Conservation (phyloP, 1,140 invertebrate genomes). For the Archivesica marissinica region DNA sequence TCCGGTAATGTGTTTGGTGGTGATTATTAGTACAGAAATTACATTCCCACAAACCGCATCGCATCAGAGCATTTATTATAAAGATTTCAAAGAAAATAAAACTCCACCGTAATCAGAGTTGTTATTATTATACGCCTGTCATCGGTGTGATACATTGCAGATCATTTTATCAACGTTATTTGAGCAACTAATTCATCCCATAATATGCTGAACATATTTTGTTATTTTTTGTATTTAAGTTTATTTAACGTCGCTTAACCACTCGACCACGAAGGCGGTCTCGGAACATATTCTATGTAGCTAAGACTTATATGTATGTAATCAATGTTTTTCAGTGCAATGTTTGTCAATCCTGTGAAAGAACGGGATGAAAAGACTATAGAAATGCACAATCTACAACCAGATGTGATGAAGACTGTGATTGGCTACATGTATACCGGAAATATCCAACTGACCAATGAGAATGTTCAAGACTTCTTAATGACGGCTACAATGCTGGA, state of each 20-base stretch:
- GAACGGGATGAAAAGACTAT: slow-evolving; percentile 68
- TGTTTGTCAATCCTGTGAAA: slow-evolving; percentile 75
- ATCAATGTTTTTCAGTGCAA: slow-evolving; percentile 74
- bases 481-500: slow-evolving; percentile 76
- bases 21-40: background rate
- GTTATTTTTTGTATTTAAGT: no score
- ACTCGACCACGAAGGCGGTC: no score
- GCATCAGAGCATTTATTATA: background rate
- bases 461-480: slow-evolving; percentile 76
- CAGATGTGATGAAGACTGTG: slow-evolving; percentile 61
- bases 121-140: no score
- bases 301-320: background rate
- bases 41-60: background rate
- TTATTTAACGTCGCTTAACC: no score
- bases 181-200: no score
- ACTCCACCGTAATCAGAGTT: background rate
- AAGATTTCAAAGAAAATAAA: background rate
- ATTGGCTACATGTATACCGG: slow-evolving; percentile 76
- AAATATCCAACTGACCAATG: slow-evolving; percentile 68
- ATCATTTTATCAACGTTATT: no score
- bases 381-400: slow-evolving; percentile 66
- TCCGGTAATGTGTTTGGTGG: slow-evolving; percentile 85
- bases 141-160: no score
- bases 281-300: no score
- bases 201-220: no score